These are phyloP conservation scores for Bostrychus sinensis DNA, from an alignment of 2,113 vertebrate genomes.

Conservation along the genomic window DNA sequence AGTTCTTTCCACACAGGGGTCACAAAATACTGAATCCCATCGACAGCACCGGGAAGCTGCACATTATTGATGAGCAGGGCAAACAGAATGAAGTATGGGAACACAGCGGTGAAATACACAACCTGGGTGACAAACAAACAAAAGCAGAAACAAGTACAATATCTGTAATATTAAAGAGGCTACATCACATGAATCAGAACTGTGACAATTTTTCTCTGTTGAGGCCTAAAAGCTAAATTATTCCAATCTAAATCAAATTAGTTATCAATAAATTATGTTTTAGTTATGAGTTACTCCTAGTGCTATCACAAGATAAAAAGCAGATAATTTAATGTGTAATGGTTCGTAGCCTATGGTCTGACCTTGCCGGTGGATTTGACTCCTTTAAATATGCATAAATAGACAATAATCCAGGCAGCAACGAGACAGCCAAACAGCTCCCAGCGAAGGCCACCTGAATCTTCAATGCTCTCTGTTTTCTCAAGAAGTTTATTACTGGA, in stretches of 20 bases:
- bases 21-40: conserved; percentile 77
- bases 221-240: too few relatives aligned
- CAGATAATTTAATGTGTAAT: background rate
- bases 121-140: conserved; percentile 59
- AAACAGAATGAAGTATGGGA: conserved; percentile 79
- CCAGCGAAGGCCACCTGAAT: conserved; percentile 72
- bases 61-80: conserved; percentile 80
- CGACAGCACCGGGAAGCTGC: conserved; percentile 78
- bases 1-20: conserved; percentile 77
- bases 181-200: too few relatives aligned
- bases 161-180: background rate
- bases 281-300: too few relatives aligned
- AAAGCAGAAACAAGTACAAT: background rate
- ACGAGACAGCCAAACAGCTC: conserved; percentile 77
- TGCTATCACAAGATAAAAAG: too few relatives aligned
- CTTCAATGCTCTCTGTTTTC: conserved; percentile 73
- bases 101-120: conserved; percentile 80
- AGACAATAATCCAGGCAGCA: conserved; percentile 74
- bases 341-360: conserved; percentile 13
- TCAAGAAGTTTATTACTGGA: conserved; percentile 72
- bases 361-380: conserved; percentile 82
- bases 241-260: too few relatives aligned
- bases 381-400: conserved; percentile 83
- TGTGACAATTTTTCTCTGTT: too few relatives aligned
- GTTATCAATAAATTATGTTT: too few relatives aligned